phyloP scores from a whole-genome alignment of 1,140 invertebrate genomes.

The Andrena cerasifolii region DNA sequence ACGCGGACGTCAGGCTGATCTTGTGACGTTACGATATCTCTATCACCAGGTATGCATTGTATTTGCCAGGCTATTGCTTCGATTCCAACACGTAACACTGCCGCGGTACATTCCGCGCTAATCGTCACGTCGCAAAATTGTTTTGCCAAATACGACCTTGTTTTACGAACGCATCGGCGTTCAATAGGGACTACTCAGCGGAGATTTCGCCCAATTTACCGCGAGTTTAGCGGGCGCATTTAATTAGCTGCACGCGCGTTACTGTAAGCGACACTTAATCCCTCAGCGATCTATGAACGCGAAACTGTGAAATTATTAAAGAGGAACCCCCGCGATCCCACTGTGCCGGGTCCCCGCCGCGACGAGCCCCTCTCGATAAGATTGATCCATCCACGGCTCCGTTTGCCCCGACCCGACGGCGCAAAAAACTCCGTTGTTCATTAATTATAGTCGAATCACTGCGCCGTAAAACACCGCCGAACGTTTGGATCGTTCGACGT shows the following conservation, averaged over 20 bases:
- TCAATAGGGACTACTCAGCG: slow-evolving; percentile 7
- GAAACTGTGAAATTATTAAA: slow-evolving; percentile 39
- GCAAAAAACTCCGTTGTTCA: slow-evolving; percentile 13
- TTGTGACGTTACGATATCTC: too few relatives aligned
- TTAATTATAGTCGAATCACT: slow-evolving; percentile 32
- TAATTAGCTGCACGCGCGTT: slow-evolving; percentile 29
- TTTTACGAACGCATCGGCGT: too few relatives aligned
- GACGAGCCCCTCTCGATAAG: neutral
- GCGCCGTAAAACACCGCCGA: slow-evolving; percentile 12
- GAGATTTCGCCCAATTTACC: slow-evolving; percentile 34
- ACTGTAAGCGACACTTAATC: slow-evolving; percentile 28
- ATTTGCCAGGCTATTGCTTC: neutral
- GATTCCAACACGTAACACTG: neutral
- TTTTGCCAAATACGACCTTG: too few relatives aligned
- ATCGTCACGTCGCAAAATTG: slow-evolving; percentile 11
- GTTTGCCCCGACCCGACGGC: neutral
- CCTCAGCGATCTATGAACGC: slow-evolving; percentile 27
- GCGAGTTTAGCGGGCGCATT: slow-evolving; percentile 22
- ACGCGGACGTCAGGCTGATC: too few relatives aligned
- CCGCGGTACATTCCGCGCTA: neutral
- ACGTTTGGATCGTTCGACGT: slow-evolving; percentile 13
- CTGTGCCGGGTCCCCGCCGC: neutral
- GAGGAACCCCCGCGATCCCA: neutral
- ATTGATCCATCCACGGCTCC: neutral
- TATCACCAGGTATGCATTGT: neutral